These are phyloP conservation scores for Coracopsis vasa DNA, from an alignment of 2,113 vertebrate species.

Conservation along the genomic window DNA sequence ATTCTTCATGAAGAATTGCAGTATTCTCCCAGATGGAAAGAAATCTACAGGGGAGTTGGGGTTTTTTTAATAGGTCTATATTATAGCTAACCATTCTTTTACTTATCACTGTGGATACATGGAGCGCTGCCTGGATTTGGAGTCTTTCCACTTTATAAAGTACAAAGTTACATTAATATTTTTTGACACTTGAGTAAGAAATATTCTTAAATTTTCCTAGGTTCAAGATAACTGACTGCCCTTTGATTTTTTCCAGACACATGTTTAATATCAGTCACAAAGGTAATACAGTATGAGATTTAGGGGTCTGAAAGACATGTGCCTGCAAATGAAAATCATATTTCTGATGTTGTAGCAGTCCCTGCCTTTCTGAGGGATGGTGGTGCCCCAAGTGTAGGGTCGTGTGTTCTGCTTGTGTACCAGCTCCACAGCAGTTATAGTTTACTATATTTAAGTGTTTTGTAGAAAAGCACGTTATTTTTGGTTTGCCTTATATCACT, in stretches of 20 bases:
- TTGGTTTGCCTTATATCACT: background rate
- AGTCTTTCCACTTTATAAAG: constrained; percentile 48
- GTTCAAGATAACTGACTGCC: background rate
- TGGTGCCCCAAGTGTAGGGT: background rate
- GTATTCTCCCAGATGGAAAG: constrained; percentile 27
- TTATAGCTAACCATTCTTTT: constrained; percentile 26
- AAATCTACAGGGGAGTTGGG: background rate
- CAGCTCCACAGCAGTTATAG: background rate
- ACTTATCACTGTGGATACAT: constrained; percentile 52
- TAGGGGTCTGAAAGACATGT: background rate
- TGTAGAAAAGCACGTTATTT: background rate
- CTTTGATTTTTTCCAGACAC: constrained; percentile 13
- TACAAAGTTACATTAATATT: constrained; percentile 52
- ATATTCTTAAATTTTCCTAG: constrained; percentile 34
- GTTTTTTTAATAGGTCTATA: background rate
- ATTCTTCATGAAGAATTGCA: background rate
- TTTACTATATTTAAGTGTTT: background rate
- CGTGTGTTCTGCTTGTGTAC: background rate
- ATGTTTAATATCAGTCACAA: background rate
- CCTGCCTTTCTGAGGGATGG: background rate
- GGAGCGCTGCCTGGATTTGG: constrained; percentile 60
- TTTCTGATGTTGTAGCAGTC: background rate
- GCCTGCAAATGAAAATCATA: constrained; percentile 14
- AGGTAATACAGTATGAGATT: background rate
- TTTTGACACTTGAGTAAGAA: constrained; percentile 47